phyloP scores from a whole-genome alignment of 2,888 invertebrate species.

The Tipula vernalis region DNA sequence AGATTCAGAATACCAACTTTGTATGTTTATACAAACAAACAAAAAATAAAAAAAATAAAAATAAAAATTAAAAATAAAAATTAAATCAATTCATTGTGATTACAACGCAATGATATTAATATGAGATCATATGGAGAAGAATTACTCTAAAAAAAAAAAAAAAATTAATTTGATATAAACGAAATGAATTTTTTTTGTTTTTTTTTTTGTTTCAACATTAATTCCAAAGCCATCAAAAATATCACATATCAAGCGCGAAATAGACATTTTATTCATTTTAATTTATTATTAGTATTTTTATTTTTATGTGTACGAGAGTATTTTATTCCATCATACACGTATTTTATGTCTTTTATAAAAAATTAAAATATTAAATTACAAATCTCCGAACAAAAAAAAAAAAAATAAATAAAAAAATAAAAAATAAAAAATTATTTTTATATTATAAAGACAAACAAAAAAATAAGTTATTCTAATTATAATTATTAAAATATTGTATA shows the following conservation, averaged over 20 bases:
- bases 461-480: not conserved
- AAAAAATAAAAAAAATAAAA: not conserved
- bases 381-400: not conserved
- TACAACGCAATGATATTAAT: not conserved
- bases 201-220: not conserved
- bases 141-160: too few species aligned
- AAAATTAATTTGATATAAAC: not conserved
- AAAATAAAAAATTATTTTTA: not conserved
- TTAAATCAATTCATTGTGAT: not conserved
- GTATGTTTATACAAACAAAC: too few species aligned
- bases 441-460: not conserved
- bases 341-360: conserved; percentile 1
- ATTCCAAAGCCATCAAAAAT: not conserved
- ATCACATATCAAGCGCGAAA: conserved; percentile 17
- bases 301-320: conserved; percentile 16
- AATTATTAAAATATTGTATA: not conserved
- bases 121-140: not conserved
- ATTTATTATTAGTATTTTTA: not conserved
- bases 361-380: not conserved
- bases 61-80: not conserved
- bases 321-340: not conserved
- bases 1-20: not conserved
- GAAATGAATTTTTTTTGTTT: not conserved
- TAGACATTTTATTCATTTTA: conserved; percentile 14
- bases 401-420: not conserved